A percentile compares a stretch with the other conserved stretches of the same genome.
Conservation (phyloP, 2,797 vertebrate genomes). For the Orientallactaga sibirica region DNA sequence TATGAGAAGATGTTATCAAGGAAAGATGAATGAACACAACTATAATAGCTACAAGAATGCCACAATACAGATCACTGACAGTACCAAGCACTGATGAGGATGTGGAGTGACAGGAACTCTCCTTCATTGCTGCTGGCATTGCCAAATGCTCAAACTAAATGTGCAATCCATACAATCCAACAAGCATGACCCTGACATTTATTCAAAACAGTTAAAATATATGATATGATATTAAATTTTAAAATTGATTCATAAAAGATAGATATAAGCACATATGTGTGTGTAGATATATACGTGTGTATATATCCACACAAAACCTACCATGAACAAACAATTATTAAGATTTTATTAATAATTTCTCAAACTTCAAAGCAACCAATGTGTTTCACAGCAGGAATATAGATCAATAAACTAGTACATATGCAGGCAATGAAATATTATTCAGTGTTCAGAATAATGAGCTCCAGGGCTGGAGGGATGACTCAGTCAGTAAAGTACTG, state of each 20-base stretch:
- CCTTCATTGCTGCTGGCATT: neutral
- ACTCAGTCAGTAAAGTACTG: too few relatives aligned
- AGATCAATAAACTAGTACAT: neutral
- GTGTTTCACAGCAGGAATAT: neutral
- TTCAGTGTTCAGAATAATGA: neutral
- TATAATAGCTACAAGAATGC: neutral
- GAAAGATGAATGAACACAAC: neutral
- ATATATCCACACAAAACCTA: neutral
- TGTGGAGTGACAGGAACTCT: neutral
- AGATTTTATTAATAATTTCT: neutral
- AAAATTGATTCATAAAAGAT: too few relatives aligned
- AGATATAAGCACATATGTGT: too few relatives aligned
- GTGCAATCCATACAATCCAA: neutral
- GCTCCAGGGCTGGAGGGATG: too few relatives aligned
- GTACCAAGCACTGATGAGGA: neutral
- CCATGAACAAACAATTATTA: neutral
- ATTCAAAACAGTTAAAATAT: neutral
- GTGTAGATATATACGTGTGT: too few relatives aligned
- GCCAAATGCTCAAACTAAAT: neutral
- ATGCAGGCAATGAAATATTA: neutral
- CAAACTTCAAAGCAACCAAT: neutral
- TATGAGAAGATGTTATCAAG: neutral
- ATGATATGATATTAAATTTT: too few relatives aligned
- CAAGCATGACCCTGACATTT: neutral
- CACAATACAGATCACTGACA: neutral